Evolutionary conservation across 2,797 vertebrate species (phyloP).

Genomic region (Anguilla anguilla): DNA sequence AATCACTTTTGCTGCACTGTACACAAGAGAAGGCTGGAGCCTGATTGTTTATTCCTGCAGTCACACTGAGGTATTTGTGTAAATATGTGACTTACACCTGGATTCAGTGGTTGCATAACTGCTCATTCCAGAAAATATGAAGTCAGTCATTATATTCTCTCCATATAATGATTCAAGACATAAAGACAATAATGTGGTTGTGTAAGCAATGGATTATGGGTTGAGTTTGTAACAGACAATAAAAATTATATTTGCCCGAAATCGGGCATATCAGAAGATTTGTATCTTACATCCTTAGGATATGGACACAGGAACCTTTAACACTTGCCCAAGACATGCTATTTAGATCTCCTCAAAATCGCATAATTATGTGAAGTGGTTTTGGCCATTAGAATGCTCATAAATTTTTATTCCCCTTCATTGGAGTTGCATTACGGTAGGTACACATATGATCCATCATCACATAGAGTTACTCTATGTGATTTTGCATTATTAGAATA

Average conservation of each 20-base stretch:
- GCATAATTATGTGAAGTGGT: slow-evolving; percentile 33
- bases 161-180: neutral
- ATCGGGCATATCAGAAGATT: neutral
- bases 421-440: slow-evolving; percentile 21
- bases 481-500: slow-evolving; percentile 21
- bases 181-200: neutral
- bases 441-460: slow-evolving; percentile 33
- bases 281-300: slow-evolving; percentile 35
- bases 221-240: neutral
- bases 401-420: slow-evolving; percentile 12
- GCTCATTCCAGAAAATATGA: neutral
- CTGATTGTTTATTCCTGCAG: neutral
- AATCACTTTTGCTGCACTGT: neutral
- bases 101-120: neutral
- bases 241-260: neutral
- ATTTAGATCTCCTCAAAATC: slow-evolving; percentile 33
- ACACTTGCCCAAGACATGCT: slow-evolving; percentile 14
- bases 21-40: neutral
- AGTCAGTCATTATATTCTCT: neutral
- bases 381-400: slow-evolving; percentile 30
- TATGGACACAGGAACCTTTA: slow-evolving; percentile 43
- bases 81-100: slow-evolving; percentile 1
- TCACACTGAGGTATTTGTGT: neutral
- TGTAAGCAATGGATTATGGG: neutral
- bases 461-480: slow-evolving; percentile 20